Evolutionary conservation across 92 coral and sea anemone species (phyloP).

Genomic region (Desmophyllum pertusum): DNA sequence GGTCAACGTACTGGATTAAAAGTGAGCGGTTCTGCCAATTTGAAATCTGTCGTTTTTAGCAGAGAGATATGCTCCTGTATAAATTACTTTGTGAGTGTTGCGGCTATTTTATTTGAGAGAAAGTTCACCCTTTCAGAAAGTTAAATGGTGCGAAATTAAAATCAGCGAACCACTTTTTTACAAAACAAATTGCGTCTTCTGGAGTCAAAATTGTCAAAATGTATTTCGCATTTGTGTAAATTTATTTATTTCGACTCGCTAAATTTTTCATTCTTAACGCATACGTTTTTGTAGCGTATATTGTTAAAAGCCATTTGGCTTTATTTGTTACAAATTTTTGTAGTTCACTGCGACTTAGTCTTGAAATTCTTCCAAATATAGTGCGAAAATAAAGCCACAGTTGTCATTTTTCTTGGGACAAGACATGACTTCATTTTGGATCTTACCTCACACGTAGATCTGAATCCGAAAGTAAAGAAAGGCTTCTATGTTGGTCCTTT

Average conservation of each 20-base stretch:
- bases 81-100: background rate
- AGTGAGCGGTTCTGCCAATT: background rate
- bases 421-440: background rate
- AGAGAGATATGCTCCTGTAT: background rate
- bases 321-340: background rate
- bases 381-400: background rate
- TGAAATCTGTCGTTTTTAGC: background rate
- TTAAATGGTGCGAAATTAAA: background rate
- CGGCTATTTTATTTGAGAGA: background rate
- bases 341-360: background rate
- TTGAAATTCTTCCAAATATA: background rate
- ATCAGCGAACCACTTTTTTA: background rate
- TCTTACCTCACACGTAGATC: background rate
- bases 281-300: background rate
- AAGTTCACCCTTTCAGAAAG: background rate
- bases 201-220: background rate
- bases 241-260: background rate
- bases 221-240: slow-evolving; percentile 1
- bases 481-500: background rate
- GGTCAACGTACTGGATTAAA: background rate
- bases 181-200: background rate
- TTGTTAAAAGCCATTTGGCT: background rate
- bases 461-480: background rate
- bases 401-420: background rate
- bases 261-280: background rate